Conservation (phyloP, 2,888 invertebrate genomes). For the Parelbella ahira region DNA sequence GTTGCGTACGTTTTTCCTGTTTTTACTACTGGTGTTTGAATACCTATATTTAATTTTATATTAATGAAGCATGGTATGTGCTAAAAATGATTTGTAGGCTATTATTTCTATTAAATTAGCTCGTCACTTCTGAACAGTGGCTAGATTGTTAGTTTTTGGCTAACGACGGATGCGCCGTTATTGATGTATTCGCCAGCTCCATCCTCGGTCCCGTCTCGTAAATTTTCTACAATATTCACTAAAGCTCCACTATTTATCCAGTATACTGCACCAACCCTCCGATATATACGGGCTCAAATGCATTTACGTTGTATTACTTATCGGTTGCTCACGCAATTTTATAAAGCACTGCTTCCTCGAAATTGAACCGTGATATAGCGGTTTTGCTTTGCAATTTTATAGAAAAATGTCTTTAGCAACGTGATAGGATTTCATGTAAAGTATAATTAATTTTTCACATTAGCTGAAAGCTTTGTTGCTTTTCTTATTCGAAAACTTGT, state of each 20-base stretch:
- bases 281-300: constrained; percentile 38
- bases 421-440: too few relatives aligned
- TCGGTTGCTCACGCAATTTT: constrained; percentile 25
- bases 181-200: constrained; percentile 52
- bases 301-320: constrained; percentile 40
- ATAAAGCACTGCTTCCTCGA: constrained; percentile 11
- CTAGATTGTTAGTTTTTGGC: constrained; percentile 38
- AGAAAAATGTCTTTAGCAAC: constrained; percentile 4
- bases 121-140: constrained; percentile 4
- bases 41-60: too few relatives aligned
- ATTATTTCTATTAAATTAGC: too few relatives aligned
- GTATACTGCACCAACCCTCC: constrained; percentile 42
- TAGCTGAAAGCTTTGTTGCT: too few relatives aligned
- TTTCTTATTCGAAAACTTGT: too few relatives aligned
- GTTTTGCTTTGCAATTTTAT: constrained; percentile 7
- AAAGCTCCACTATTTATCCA: constrained; percentile 63
- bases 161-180: constrained; percentile 41
- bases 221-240: constrained; percentile 57
- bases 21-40: too few relatives aligned
- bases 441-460: too few relatives aligned
- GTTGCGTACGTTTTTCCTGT: too few relatives aligned
- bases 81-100: too few relatives aligned
- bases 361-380: constrained; percentile 17
- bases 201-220: constrained; percentile 51
- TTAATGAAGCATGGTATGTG: too few relatives aligned